phyloP scores from a whole-genome alignment of 2,888 invertebrate species.

The Gasteruption jaculator region DNA sequence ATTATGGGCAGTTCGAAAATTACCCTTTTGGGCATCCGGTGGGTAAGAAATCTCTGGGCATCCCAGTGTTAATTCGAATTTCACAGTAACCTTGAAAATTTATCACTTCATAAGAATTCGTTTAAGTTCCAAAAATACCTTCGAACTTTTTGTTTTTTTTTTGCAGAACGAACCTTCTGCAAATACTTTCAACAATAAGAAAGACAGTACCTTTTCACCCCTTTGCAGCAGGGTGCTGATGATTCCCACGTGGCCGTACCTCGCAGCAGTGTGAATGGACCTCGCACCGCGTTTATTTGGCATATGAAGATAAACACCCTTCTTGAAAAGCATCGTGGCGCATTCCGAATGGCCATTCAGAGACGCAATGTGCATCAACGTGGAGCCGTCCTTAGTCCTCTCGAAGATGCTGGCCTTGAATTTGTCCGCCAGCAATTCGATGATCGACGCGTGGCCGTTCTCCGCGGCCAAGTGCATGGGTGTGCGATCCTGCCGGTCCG shows the following conservation, averaged over 20 bases:
- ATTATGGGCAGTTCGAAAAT: too few species aligned
- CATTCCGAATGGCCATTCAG: constrained; percentile 97
- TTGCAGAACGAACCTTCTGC: too few species aligned
- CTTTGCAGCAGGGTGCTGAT: constrained; percentile 93
- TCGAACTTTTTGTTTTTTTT: too few species aligned
- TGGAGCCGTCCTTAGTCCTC: constrained; percentile 96
- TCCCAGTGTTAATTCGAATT: too few species aligned
- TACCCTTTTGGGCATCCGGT: too few species aligned
- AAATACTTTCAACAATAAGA: too few species aligned
- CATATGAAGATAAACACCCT: constrained; percentile 98
- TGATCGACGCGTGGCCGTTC: constrained; percentile 91
- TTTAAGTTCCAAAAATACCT: too few species aligned
- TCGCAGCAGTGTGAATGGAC: constrained; percentile 96
- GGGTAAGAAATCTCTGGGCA: too few species aligned
- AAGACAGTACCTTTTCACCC: constrained; percentile 97
- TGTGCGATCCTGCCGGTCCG: constrained; percentile 95
- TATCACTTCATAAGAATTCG: too few species aligned
- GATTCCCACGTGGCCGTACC: constrained; percentile 95
- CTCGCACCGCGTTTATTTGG: constrained; percentile 97
- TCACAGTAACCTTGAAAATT: too few species aligned
- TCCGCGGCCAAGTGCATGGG: constrained; percentile 98
- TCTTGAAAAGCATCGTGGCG: constrained; percentile 96
- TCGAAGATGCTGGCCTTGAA: constrained; percentile 96
- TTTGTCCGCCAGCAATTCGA: constrained; percentile 94
- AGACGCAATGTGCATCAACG: constrained; percentile 97